Evolutionary conservation across 37 sponge, comb jelly and placozoan genomes (phyloP).

Genomic region (Lycopodina hypogea): DNA sequence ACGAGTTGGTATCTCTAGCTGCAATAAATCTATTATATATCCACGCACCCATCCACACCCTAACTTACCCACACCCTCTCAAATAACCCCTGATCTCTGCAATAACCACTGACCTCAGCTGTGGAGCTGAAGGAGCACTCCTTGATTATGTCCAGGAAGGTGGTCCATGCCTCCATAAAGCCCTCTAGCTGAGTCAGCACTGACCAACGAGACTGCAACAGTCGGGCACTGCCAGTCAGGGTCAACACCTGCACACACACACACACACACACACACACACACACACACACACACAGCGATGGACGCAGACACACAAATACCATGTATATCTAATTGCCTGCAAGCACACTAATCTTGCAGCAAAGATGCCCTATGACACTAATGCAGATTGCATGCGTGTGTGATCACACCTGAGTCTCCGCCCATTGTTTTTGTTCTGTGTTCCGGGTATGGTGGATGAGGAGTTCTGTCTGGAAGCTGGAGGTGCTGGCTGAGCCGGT

Average conservation of each 20-base stretch:
- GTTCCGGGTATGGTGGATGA: conserved; percentile 93
- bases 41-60: too few relatives aligned
- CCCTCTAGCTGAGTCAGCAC: conserved; percentile 44
- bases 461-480: conserved; percentile 56
- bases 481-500: conserved; percentile 74
- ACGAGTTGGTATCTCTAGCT: too few relatives aligned
- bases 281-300: too few relatives aligned
- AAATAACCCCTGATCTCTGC: too few relatives aligned
- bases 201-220: conserved; percentile 68
- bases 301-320: too few relatives aligned
- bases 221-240: conserved; percentile 44
- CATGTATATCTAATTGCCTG: too few relatives aligned
- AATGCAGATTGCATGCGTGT: too few relatives aligned
- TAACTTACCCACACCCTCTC: too few relatives aligned
- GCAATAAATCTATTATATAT: too few relatives aligned
- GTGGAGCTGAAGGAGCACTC: conserved; percentile 56
- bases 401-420: conserved; percentile 74
- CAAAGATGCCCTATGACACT: too few relatives aligned
- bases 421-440: conserved; percentile 98
- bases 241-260: conserved; percentile 13
- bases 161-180: conserved; percentile 75
- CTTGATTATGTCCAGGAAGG: conserved; percentile 59
- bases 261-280: neutral
- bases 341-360: too few relatives aligned
- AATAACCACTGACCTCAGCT: conserved; percentile 50